These are phyloP conservation scores for Megaceryle alcyon DNA, from an alignment of 2,797 vertebrate genomes.

Conservation along the genomic window DNA sequence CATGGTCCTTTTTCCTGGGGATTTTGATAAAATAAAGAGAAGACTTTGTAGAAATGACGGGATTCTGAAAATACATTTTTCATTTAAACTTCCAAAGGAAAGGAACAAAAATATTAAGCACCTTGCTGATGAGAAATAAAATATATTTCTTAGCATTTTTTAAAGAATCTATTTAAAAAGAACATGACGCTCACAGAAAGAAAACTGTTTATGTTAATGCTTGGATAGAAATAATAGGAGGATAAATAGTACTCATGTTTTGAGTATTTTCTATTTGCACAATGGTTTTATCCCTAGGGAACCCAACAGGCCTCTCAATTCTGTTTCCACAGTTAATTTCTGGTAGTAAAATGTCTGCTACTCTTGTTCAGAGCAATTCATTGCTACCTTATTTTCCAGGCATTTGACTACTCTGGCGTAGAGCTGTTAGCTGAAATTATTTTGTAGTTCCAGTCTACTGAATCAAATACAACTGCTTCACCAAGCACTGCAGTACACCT, in stretches of 20 bases:
- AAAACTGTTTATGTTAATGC: neutral
- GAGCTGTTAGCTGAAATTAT: conserved; percentile 57
- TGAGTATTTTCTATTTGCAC: neutral
- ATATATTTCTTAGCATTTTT: neutral
- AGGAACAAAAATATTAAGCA: neutral
- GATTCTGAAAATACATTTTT: neutral
- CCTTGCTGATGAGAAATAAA: neutral
- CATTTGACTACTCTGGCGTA: conserved; percentile 22
- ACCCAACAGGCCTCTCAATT: conserved; percentile 2
- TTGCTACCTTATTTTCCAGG: conserved; percentile 17
- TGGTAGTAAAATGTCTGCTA: conserved; percentile 18
- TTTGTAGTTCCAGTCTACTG: conserved; percentile 63
- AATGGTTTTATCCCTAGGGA: neutral
- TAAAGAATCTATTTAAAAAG: neutral
- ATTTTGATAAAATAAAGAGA: conserved; percentile 2
- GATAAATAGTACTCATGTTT: neutral
- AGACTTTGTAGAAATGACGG: neutral
- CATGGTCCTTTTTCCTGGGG: neutral
- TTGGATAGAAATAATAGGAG: neutral
- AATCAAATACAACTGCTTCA: conserved; percentile 68
- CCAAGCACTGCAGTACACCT: conserved; percentile 25
- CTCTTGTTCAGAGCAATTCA: conserved; percentile 17
- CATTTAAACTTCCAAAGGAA: neutral
- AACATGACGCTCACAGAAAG: neutral
- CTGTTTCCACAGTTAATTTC: conserved; percentile 32